Base-by-base conservation (phyloP, 2,888 invertebrate species). In the Drosophila nr. perissopoda region DNA sequence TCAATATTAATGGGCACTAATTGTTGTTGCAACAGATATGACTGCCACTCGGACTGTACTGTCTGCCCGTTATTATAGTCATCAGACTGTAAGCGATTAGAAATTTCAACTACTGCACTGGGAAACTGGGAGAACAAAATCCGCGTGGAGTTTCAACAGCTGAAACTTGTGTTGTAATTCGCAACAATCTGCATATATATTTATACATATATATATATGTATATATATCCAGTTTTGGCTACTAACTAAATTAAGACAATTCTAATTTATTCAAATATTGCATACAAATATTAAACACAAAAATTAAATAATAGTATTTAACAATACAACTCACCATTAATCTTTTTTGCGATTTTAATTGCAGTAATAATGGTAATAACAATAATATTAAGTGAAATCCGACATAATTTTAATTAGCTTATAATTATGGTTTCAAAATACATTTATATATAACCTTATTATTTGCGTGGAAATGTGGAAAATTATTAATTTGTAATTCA, bases 1-100 rank as follows among this genome's bases (percentile, higher is more conserved):
- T 76, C 72, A 76, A 78, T 76, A 80, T 78, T 76, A 80, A 78
- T 80, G 65, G 68, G 21, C 59, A 60, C 67, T 68, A 80, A 78
- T 78, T 78, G 80, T 75, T 78, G 78, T 64, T 56, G 31, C 62
- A 59, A 45, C 67, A 42, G 25, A 45, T 45, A 21, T 45, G 45
- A 11, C 42, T 34, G 53, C 10, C 33, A 16, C 13, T 1, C 33
- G 16, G 53, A 5, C 53, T 16, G 21, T 45, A 51, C 52, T 16
- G 40, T 56, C 48, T 4, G 54, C 21, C 54, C n/a, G 25, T 25
- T 58, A 34, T 42, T 45, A 18, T 25, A 25, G 13, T 16, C 45
- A 67, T 75, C 76, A 61, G 45, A 4, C 21, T 25, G 25, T 16
- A 59, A 61, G 67, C 61, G 76, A 80, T 75, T 78, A 75, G 59